Evolutionary conservation across 2,888 invertebrate species (phyloP).

Genomic region (Rapana venosa): DNA sequence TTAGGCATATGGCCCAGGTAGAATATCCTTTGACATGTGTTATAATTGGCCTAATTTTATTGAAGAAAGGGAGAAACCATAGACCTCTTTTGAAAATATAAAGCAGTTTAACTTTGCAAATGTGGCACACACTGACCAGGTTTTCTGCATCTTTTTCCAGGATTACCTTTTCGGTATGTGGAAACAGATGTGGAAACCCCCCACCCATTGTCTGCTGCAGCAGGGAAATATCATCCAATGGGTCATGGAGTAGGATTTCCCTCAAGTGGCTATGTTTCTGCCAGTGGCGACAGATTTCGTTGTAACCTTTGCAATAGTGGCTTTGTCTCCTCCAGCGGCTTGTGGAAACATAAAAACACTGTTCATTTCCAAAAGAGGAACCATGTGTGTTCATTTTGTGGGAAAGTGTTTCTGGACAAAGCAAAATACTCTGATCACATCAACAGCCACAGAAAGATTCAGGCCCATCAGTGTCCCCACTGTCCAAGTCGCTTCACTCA

Average conservation of each 20-base stretch:
- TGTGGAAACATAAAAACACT: slow-evolving; percentile 5
- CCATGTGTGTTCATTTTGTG: slow-evolving; percentile 5
- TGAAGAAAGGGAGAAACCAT: not conserved
- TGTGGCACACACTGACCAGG: not conserved
- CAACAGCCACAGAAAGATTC: slow-evolving; percentile 4
- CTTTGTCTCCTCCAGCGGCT: slow-evolving; percentile 5
- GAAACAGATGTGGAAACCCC: not conserved
- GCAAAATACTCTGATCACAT: not conserved
- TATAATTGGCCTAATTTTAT: too few relatives aligned
- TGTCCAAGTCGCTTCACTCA: not conserved
- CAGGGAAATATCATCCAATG: slow-evolving; percentile 6
- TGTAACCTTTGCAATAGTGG: not conserved
- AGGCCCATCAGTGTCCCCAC: slow-evolving; percentile 20
- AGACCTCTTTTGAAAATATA: not conserved
- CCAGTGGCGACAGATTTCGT: not conserved
- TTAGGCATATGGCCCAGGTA: too few relatives aligned
- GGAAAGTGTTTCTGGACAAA: slow-evolving; percentile 11
- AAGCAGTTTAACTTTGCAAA: not conserved
- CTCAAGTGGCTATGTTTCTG: not conserved
- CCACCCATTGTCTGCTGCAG: not conserved
- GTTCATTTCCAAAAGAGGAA: not conserved
- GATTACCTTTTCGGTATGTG: not conserved
- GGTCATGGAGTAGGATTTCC: not conserved
- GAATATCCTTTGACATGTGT: too few relatives aligned
- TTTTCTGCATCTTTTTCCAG: slow-evolving; percentile 19